Base-by-base conservation (phyloP, 2,888 invertebrate species). In the Yponomeuta malinellus region DNA sequence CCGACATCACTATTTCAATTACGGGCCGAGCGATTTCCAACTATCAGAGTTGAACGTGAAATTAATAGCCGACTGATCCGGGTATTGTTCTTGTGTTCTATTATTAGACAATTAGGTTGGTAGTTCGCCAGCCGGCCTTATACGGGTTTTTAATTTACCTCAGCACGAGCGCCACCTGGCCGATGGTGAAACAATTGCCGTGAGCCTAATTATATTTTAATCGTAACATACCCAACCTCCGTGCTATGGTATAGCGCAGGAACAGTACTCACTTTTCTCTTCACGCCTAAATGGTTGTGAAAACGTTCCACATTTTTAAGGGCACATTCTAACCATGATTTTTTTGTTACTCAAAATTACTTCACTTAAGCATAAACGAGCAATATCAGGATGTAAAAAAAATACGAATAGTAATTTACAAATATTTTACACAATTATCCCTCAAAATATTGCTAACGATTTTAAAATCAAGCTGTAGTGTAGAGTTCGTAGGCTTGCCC, bases 141-240 rank as follows among this genome's bases (percentile, higher is more conserved):
- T 87, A 90, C 85, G 86, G 87, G 82, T 87, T 84, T 91, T 90
- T 90, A 89, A 91, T 90, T 88, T 87, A 89, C 89, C 88, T 88
- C 86, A 86, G 83, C 80, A 77, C 74, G 81, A 77, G 82, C 83
- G 82, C 86, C 90, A 90, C 90, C 90, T 91, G 91, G 83, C 86
- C 88, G 87, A 91, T 90, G 88, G 88, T 83, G 86, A 91, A 90
- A 91, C 90, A 88, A 92, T 92, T 89, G 89, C 88, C 86, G 82
- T 81, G 83, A 85, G 87, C 87, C 90, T 92, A 91, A 91, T 92
- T 91, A 91, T 92, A 89, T 90, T 91, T 92, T 91, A 92, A 92
- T 91, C 89, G 89, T 86, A 85, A 86, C 86, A 82, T 79, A 80
- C 83, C 82, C 80, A 74, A 78, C 78, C 76, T 78, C 74, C 74